Evolutionary conservation across 2,113 vertebrate species (phyloP), one percentile per base, ranked within the genome.

Genomic region (Zootoca vivipara): DNA sequence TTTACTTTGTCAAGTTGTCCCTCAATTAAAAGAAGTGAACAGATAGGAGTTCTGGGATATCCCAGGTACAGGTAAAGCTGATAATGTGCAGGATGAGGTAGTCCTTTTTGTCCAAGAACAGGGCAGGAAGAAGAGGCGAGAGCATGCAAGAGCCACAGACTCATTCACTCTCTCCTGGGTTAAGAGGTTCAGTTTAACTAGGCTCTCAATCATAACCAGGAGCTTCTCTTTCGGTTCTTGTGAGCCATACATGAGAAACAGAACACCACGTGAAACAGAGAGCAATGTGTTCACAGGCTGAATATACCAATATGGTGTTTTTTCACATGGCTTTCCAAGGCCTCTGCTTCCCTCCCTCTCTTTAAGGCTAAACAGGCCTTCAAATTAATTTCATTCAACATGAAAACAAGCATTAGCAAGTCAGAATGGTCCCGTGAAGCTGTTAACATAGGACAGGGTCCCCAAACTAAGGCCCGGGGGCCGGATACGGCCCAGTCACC

Each of bases 351-450:
- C 42, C 56, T n/a, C 35, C 28, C 16, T 65, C 16, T 56, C 9
- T 86, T 69, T 24, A 58, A 77, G 16, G 20, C 22, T 42, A 72
- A 40, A 35, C 52, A 64, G 67, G 72, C 33, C 46, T 86, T 15
- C 3, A 87, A 79, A 5, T 52, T 74, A 3, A 70, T 1, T 91
- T 72, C 15, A 82, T 40, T 65, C 3, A 89, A 62, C 1, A 82
- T 75, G 1, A 15, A 26, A 90, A 89, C 85, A n/a, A 5, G 83
- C 87, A 77, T 35, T 74, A 90, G 7, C 28, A 86, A 87, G 83
- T 89, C 58, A 0, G 73, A 83, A 46, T 12, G 89, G 4, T 69
- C 13, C 15, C 70, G 3, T 28, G 65, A 86, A 70, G 20, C 9
- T 46, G 0, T 26, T 28, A 42, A 6, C 20, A 70, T 28, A 35